phyloP scores from a whole-genome alignment of 2,888 invertebrate genomes.

The Rotaria magnacalcarata region DNA sequence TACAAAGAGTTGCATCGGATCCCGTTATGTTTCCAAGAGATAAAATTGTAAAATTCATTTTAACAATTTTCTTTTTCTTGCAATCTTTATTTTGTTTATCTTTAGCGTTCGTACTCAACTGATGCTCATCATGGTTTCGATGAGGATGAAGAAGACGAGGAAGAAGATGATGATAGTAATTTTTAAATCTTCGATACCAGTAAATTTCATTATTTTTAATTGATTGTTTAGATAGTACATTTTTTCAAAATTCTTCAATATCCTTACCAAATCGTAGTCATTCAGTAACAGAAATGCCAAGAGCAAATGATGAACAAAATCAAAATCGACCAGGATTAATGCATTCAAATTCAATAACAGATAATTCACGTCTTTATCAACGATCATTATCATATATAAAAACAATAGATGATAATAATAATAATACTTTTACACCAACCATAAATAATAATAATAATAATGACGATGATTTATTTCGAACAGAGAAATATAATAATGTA shows the following conservation, averaged over 20 bases:
- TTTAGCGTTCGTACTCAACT: background rate
- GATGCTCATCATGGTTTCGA: background rate
- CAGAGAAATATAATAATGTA: slow-evolving; percentile 19
- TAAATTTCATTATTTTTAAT: background rate
- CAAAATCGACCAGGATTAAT: background rate
- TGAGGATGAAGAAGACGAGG: background rate
- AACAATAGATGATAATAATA: background rate
- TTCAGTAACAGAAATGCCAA: slow-evolving; percentile 8
- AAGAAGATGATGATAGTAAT: background rate
- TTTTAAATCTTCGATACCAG: background rate
- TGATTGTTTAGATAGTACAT: background rate
- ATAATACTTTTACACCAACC: background rate
- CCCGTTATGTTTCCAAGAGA: slow-evolving; percentile 5
- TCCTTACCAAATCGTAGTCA: slow-evolving; percentile 33
- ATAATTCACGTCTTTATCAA: background rate
- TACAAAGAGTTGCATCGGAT: slow-evolving; percentile 30
- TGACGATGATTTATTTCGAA: background rate
- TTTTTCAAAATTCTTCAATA: background rate
- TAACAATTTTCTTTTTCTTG: background rate
- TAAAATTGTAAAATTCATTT: background rate
- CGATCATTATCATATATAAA: background rate
- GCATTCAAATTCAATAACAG: background rate
- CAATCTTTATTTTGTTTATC: background rate
- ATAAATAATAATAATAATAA: background rate
- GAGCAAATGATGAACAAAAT: background rate